Percentiles rank a stretch among this genome's conserved stretches.
These are phyloP conservation scores for Pollenia amentaria DNA, from an alignment of 2,888 invertebrate species.

Conservation along the genomic window DNA sequence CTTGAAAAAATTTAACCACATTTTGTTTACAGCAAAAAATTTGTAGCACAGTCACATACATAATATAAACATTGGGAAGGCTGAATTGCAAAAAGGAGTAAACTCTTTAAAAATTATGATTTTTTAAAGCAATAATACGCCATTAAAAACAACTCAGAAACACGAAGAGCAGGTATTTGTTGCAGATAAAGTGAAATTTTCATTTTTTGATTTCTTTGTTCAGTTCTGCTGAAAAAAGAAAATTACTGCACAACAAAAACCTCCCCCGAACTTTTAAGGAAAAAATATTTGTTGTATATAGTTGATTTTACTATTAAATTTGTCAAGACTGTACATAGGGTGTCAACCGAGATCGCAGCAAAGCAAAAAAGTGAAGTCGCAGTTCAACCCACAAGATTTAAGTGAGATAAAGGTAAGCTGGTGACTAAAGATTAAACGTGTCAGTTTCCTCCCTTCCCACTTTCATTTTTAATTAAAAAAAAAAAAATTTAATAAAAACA, in stretches of 20 bases:
- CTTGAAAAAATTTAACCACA: no score
- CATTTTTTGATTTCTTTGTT: constrained; percentile 48
- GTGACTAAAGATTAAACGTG: constrained; percentile 9
- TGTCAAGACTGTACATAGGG: no score
- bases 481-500: neutral
- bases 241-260: neutral
- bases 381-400: neutral
- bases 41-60: no score
- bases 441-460: constrained; percentile 16
- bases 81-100: neutral
- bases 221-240: neutral
- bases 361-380: neutral
- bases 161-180: neutral
- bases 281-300: neutral
- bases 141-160: neutral
- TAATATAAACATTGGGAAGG: neutral
- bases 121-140: neutral
- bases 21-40: no score
- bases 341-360: no score
- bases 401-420: constrained; percentile 51
- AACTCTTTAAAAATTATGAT: neutral
- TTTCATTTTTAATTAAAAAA: constrained; percentile 36
- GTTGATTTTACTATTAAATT: no score
- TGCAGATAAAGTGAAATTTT: constrained; percentile 23
- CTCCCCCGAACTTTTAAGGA: neutral